A percentile compares a stretch with the other conserved stretches of the same genome.
These are phyloP conservation scores for Astyanax mexicanus DNA, from an alignment of 2,797 vertebrate genomes.

Conservation along the genomic window DNA sequence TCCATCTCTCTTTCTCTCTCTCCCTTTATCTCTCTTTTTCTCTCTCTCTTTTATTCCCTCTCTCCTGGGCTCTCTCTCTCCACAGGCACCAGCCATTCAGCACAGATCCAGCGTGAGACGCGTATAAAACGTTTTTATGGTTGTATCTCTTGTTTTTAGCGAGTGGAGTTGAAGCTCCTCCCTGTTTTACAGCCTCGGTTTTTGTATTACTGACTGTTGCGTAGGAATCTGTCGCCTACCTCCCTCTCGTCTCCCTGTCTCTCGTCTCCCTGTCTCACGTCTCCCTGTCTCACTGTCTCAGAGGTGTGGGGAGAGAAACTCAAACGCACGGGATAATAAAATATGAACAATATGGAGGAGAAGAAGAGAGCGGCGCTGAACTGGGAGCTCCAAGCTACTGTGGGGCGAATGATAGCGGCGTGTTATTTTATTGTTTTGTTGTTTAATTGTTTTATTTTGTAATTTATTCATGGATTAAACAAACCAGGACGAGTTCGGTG, in stretches of 20 bases:
- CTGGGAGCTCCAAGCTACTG: no score
- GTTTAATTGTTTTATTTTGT: not conserved
- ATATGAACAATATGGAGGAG: not conserved
- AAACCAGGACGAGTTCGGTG: not conserved
- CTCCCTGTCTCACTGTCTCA: not conserved
- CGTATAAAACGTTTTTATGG: not conserved
- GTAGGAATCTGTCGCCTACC: constrained; percentile 17
- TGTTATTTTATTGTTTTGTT: no score
- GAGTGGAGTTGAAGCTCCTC: constrained; percentile 14
- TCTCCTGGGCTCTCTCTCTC: not conserved
- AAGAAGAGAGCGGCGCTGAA: not conserved
- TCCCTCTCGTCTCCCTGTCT: no score
- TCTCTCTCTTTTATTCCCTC: no score
- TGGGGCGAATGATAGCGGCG: no score
- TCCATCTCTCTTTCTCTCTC: no score
- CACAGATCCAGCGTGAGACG: constrained; percentile 28
- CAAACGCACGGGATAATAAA: not conserved
- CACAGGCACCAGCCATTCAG: constrained; percentile 21
- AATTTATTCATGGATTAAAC: constrained; percentile 25
- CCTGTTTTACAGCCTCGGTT: constrained; percentile 24
- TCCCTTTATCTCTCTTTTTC: no score
- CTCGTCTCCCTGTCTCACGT: no score
- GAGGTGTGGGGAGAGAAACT: not conserved
- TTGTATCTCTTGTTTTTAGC: constrained; percentile 3
- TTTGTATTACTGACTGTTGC: constrained; percentile 46